Base-by-base conservation (phyloP, 1,140 invertebrate genomes). In the Octopus sinensis region DNA sequence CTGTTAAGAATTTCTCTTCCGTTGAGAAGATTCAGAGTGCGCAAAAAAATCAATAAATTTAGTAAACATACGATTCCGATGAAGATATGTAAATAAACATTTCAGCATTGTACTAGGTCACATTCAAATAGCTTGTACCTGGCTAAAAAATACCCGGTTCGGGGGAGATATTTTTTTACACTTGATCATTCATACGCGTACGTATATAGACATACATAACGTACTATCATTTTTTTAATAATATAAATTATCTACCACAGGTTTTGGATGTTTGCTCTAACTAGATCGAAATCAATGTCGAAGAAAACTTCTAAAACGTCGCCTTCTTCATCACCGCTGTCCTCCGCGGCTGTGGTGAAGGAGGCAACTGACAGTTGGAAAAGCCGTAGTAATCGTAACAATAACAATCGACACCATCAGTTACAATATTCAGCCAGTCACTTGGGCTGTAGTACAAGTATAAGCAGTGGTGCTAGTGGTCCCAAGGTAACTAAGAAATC, bases 351-450 rank as follows among this genome's bases (percentile, higher is more conserved):
- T 9, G 68, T 9, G 5, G 30, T 43, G 30, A 43, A 43, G 30
- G 68, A 23, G 68, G 68, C 68, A 73, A 23, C 68, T n/a, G 30
- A 23, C 30, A 23, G 68, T 23, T 73, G 68, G 68, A 23, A 73
- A 13, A 13, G 30, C 17, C 68, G 30, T 17, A 9, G 17, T 13
- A 13, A 73, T 73, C 7, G 17, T 23, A 73, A 73, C 17, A 13
- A 73, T 6, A 73, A 23, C 30, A 73, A 73, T 23, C 17, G 68
- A 73, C 68, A 73, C 30, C 68, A 73, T 13, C 68, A 13, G 68
- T 73, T 73, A 23, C 68, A 73, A 73, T 73, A 73, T 73, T 73
- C 68, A n/a, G 68, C 68, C 17, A 73, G 68, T 23, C 68, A 73
- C 68, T 23, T 73, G 17, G 68, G 68, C 68, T 73, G 68, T 23